phyloP scores from a whole-genome alignment of 2,888 invertebrate genomes.

The Sphecodes monilicornis region DNA sequence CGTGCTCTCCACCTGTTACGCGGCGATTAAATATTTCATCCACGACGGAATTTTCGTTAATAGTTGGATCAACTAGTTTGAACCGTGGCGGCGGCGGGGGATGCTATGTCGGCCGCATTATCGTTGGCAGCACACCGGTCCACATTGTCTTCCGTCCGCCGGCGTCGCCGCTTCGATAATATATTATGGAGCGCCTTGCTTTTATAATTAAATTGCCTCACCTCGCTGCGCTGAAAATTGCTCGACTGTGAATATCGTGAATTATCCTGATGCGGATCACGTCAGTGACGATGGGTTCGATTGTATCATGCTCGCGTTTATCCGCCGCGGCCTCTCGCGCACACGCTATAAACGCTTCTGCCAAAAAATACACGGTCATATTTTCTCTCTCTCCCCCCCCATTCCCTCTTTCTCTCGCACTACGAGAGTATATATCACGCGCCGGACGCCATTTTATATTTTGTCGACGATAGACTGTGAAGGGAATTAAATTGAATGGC shows the following conservation, averaged over 20 bases:
- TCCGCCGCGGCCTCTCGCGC: background rate
- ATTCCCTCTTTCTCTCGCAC: background rate
- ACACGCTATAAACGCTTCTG: constrained; percentile 12
- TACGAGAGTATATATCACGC: background rate
- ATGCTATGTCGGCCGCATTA: constrained; percentile 19
- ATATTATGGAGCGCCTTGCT: constrained; percentile 34
- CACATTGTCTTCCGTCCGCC: constrained; percentile 36
- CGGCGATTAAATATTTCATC: constrained; percentile 18
- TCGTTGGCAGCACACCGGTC: constrained; percentile 27
- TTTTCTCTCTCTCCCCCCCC: background rate
- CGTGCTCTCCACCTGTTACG: constrained; percentile 30
- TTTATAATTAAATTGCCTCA: constrained; percentile 64
- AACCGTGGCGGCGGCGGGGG: background rate
- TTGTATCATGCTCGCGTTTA: constrained; percentile 20
- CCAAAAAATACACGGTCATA: constrained; percentile 8
- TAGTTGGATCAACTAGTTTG: constrained; percentile 23
- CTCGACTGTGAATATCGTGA: constrained; percentile 59
- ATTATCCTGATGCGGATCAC: constrained; percentile 46
- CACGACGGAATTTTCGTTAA: constrained; percentile 30
- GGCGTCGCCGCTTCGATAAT: constrained; percentile 23
- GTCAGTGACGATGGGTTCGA: constrained; percentile 10
- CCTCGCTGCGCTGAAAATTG: constrained; percentile 43
- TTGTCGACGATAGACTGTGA: background rate
- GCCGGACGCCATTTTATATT: background rate
- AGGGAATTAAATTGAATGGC: background rate